Evolutionary conservation across 2,888 invertebrate genomes (phyloP), one percentile per base, ranked within the genome.

Genomic region (Cheilosia variabilis): DNA sequence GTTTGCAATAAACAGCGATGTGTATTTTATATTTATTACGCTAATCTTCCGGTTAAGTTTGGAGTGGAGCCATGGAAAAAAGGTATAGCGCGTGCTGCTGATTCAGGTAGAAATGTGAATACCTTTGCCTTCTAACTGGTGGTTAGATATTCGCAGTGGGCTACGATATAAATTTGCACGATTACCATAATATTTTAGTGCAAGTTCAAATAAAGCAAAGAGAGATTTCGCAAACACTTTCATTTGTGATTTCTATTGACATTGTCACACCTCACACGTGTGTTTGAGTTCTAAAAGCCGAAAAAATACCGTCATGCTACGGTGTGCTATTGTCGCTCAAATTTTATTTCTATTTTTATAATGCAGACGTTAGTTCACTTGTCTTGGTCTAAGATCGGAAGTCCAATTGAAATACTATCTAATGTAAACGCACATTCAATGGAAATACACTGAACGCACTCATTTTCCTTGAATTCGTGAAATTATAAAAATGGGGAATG

Each of bases 11-110:
- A 58, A 58, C 41, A 41, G 41, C 5, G 58, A 58, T 58, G 41
- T 37, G 34, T 41, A 58, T 58, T n/a, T 58, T 22, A 37, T 41
- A 37, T 22, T n/a, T 58, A 58, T 37, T 58, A 41, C 24, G 58
- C 22, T 37, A 53, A 53, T 53, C 27, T 53, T 15, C 27, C 27
- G 15, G 17, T 15, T 4, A 1, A 31, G 9, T 7, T 15, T 17
- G 17, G 15, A 45, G 2, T 15, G n/a, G 3, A 47, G 9, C 19
- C 15, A 27, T 10, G 9, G 17, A 9, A n/a, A 17, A 34, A 4
- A 55, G 10, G 10, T 34, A 55, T 34, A 2, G 4, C 34, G 34
- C 55, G 55, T 31, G 55, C 34, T 7, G 34, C n/a, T 55, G 55
- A 17, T 34, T 34, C 24, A 24, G 13, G 15, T 47, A 2, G 15